Evolutionary conservation across 1,140 invertebrate species (phyloP).

Genomic region (Heliconius eleuchia): DNA sequence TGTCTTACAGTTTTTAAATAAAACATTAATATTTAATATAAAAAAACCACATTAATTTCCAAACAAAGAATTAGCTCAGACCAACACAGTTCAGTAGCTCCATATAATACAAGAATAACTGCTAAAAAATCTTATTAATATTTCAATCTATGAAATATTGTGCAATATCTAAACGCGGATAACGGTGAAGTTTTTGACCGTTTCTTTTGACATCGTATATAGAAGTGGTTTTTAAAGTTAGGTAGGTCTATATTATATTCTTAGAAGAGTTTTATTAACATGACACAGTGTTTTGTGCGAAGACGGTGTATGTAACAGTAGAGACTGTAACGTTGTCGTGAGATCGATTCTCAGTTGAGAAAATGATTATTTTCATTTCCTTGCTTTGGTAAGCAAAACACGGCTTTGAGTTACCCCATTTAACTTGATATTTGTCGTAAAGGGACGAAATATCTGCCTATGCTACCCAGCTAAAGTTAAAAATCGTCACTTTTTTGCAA

Average conservation of each 20-base stretch:
- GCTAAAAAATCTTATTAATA: conserved; percentile 4
- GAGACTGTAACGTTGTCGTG: too few species aligned
- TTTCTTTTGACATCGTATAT: conserved; percentile 4
- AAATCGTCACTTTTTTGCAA: too few species aligned
- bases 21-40: neutral
- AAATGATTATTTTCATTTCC: too few species aligned
- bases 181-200: conserved; percentile 4
- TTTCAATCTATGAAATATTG: conserved; percentile 10
- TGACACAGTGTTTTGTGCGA: neutral
- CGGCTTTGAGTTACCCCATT: too few species aligned
- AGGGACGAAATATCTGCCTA: too few species aligned
- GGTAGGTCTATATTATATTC: neutral
- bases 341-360: too few species aligned
- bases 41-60: neutral
- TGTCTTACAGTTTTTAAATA: neutral
- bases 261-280: conserved; percentile 3
- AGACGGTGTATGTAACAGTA: too few species aligned
- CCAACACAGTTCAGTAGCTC: neutral
- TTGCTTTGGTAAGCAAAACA: too few species aligned
- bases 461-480: too few species aligned
- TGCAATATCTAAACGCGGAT: conserved; percentile 5
- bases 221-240: neutral
- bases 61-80: neutral
- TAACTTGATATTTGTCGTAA: too few species aligned
- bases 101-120: neutral